Base-by-base conservation (phyloP, 2,797 vertebrate genomes). In the Fundulus diaphanus region DNA sequence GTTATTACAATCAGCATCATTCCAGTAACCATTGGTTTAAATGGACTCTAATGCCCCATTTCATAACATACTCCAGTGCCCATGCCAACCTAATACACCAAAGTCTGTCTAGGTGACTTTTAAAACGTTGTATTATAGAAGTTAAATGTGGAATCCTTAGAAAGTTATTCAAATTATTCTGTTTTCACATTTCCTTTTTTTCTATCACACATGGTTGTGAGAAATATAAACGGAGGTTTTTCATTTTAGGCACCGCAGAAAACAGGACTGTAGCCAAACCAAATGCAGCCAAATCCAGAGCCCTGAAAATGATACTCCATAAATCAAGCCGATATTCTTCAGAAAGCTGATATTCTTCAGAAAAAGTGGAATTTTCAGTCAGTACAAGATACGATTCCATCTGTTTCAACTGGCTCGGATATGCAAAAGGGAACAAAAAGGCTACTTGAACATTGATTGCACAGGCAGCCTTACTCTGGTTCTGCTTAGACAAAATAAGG, bases 371-470 rank as follows among this genome's bases (percentile, higher is more conserved):
- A 20, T 61, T 48, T 78, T 37, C 40, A 56, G 27, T 74, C 56
- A 78, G 49, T 46, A 80, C 56, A 80, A 85, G 52, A 35, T 31
- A 69, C 11, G 35, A 80, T 66, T 61, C 78, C 74, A 85, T 74
- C 85, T 88, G 78, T 68, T 81, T 77, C 24, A 72, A 68, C 78
- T 81, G 79, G 77, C 72, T 83, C 57, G 27, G 5, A 79, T 35
- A 75, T 46, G 68, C 76, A 35, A 67, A 80, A 69, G 16, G 29
- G 51, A 52, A 73, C 56, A 76, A 75, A 73, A 56, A 35, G 74
- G 22, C 31, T 73, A 49, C 49, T 37, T 80, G 74, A 48, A 73
- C 40, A 54, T 63, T 42, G 52, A 67, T 57, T 57, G 49, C 29
- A 46, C 22, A 66, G 16, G 16, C 37, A 18, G 16, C 16, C 54